A percentile compares a stretch with the other conserved stretches of the same genome.
Evolutionary conservation across 2,113 vertebrate species (phyloP).

Genomic region (Muscicapa adusta): DNA sequence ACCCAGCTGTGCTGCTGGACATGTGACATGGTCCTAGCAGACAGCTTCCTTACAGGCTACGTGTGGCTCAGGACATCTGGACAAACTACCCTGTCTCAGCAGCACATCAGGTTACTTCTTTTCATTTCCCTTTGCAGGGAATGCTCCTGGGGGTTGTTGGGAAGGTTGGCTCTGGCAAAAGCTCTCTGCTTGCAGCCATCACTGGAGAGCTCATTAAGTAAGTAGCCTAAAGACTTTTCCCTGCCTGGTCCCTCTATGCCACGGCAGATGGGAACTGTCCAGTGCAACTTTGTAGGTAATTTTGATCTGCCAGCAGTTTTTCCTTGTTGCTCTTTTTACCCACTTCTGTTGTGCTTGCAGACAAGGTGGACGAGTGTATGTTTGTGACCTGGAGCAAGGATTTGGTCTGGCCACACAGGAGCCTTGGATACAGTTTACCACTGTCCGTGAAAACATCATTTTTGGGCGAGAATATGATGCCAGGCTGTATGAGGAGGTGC

Average conservation of each 20-base stretch:
- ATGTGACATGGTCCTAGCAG: neutral
- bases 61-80: neutral
- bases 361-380: slow-evolving; percentile 75
- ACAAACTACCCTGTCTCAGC: neutral
- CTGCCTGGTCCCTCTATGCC: neutral
- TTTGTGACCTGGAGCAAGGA: slow-evolving; percentile 80
- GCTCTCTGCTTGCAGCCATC: slow-evolving; percentile 87
- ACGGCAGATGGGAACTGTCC: accelerated
- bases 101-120: neutral
- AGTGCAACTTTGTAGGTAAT: neutral
- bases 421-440: slow-evolving; percentile 93
- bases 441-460: slow-evolving; percentile 92
- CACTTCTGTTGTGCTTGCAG: slow-evolving; percentile 63
- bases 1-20: neutral
- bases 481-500: slow-evolving; percentile 81
- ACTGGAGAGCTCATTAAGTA: slow-evolving; percentile 92
- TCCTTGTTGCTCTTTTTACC: neutral
- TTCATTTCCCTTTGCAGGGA: slow-evolving; percentile 75
- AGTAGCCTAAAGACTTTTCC: neutral
- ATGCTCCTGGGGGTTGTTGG: slow-evolving; percentile 88
- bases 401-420: slow-evolving; percentile 91
- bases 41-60: neutral
- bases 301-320: neutral
- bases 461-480: slow-evolving; percentile 86
- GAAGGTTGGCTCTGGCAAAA: slow-evolving; percentile 95